Conservation (phyloP, 2,888 invertebrate species). For the Drosophila nr. perissopoda region DNA sequence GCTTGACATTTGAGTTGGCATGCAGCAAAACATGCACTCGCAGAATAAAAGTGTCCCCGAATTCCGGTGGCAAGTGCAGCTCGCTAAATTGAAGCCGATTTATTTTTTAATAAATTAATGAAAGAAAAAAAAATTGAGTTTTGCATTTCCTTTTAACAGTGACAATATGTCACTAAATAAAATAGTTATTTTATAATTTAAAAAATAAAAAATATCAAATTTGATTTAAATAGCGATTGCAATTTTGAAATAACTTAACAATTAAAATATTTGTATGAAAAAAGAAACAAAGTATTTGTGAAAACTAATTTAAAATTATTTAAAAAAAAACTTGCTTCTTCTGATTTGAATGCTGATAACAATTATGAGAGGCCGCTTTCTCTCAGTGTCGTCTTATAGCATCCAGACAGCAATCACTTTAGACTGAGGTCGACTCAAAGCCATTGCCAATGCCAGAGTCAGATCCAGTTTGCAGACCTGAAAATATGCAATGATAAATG, state of each 20-base stretch:
- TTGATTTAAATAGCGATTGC: neutral
- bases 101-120: too few species aligned
- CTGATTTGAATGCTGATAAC: neutral
- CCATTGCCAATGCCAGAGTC: neutral
- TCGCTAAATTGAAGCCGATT: too few species aligned
- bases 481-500: slow-evolving; percentile 29
- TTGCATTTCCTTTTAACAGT: too few species aligned
- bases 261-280: too few species aligned
- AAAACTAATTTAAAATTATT: too few species aligned
- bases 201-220: neutral
- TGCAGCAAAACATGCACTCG: too few species aligned
- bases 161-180: too few species aligned
- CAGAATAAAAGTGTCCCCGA: too few species aligned
- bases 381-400: slow-evolving; percentile 1
- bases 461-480: slow-evolving; percentile 1
- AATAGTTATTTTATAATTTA: neutral
- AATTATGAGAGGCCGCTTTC: neutral
- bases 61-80: too few species aligned
- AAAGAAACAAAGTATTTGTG: too few species aligned
- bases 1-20: neutral
- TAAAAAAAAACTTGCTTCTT: neutral
- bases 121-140: too few species aligned
- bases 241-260: neutral
- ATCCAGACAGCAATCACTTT: slow-evolving; percentile 14
- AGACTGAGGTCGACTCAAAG: slow-evolving; percentile 12